Base-by-base conservation (phyloP, 2,888 invertebrate species). In the Pterostichus niger region DNA sequence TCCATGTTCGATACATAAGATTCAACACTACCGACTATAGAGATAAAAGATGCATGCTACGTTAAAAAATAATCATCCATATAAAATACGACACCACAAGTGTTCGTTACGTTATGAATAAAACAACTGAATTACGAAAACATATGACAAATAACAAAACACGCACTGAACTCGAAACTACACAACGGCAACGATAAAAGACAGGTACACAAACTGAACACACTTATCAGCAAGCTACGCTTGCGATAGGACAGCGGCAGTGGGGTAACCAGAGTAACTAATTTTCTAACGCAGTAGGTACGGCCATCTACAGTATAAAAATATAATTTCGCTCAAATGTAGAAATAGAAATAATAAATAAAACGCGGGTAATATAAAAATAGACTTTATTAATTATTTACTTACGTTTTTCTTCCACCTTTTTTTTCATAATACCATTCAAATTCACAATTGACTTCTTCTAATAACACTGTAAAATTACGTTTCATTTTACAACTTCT, bases 1-100 rank as follows among this genome's bases (percentile, higher is more conserved):
- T 83, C 84, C 85, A 84, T 85, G 77, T 84, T 85, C 83, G 33
- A 59, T 75, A 82, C 75, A 82, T 75, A 73, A 82, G 44, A 81
- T 81, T 35, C 81, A 71, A 59, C 82, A 82, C 82, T 82, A 82
- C 75, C 49, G 82, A 82, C 82, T 82, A 82, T 35, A 59, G 75
- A 75, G 79, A 46, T 79, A 79, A 79, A 79, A 79, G 79, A 75
- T 33, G 33, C 82, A 75, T 82, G 59, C 73, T 82, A 75, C 61
- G 73, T 75, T 64, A 46, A 49, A 73, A 56, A 44, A 82, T 44
- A 73, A 82, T 82, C 46, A 46, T 56, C 40, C 71, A 35, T 52
- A 81, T 49, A 64, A 68, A 80, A 64, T 54, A 33, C 61, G 17
- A 31, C 78, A 78, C 61, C 40, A 80, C 68, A n/a, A 40, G 17